These are phyloP conservation scores for Drosophila anceps DNA, from an alignment of 2,888 invertebrate species.

Conservation along the genomic window DNA sequence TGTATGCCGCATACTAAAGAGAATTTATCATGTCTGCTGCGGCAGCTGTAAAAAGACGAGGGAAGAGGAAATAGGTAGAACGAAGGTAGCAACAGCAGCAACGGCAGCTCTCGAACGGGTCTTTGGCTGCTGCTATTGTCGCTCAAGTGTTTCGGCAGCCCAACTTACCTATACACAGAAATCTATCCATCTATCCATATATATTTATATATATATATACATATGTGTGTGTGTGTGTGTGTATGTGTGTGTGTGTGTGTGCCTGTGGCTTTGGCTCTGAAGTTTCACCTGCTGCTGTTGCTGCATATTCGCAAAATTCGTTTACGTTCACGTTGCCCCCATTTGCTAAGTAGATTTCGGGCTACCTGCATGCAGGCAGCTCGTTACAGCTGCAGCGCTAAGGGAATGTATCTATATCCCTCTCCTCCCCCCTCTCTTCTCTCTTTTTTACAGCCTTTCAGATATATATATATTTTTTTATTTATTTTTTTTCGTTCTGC, in stretches of 20 bases:
- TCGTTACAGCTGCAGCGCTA: conserved; percentile 66
- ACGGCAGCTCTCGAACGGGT: conserved; percentile 21
- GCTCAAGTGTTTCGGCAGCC: conserved; percentile 68
- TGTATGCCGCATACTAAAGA: conserved; percentile 82
- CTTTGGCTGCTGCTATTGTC: conserved; percentile 60
- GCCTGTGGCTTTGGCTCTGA: conserved; percentile 31
- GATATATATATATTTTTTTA: background rate
- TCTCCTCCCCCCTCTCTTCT: background rate
- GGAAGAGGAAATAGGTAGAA: conserved; percentile 5
- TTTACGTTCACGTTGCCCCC: conserved; percentile 69
- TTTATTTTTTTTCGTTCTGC: conserved; percentile 10
- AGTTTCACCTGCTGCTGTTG: conserved; percentile 45
- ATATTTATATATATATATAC: background rate
- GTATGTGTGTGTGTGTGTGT: conserved; percentile 8
- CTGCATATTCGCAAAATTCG: conserved; percentile 74
- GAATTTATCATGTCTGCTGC: conserved; percentile 82
- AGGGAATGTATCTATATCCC: conserved; percentile 42
- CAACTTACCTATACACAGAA: conserved; percentile 12
- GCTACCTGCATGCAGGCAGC: conserved; percentile 74
- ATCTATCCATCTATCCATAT: conserved; percentile 25
- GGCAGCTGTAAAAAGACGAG: conserved; percentile 46
- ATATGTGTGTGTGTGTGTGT: background rate
- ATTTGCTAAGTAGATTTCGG: conserved; percentile 75
- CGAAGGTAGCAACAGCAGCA: background rate
- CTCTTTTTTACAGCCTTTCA: conserved; percentile 9